Base-by-base conservation (phyloP, 2,888 invertebrate species). In the Ectemnius lituratus region DNA sequence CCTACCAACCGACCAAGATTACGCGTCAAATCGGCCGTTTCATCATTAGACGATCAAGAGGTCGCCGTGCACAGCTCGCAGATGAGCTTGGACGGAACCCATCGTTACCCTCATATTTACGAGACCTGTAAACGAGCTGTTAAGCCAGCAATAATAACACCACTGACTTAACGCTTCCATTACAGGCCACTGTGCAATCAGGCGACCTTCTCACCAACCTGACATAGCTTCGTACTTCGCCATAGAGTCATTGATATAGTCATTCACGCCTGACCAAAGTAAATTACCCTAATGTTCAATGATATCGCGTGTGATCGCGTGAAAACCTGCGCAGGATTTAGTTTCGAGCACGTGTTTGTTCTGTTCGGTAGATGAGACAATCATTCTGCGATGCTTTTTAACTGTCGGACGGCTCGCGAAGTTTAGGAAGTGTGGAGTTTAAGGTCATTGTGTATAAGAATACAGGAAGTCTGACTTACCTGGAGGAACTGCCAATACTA, bases 401-500 rank as follows among this genome's bases (percentile, higher is more conserved):
- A 11, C 37, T 37, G 37, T 37, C 37, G 37, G 8, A 11, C 37
- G 37, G 8, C 11, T 37, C 37, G 37, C 37, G 37, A 8, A 37
- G 37, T 37, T 37, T 37, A 37, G 8, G 37, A 37, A 37, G 37
- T 37, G 37, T 37, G 37, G 37, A 37, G 0, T 1, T 37, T 6
- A 11, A 11, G 37, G 37, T 37, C 3, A 37, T 1, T 8, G 37
- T 37, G 37, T 64, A 70, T 46, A 57, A 59, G 69, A 63, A 79
- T 81, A 67, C 74, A 65, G 76, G 79, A 60, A 70, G 75, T 75
- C 72, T 60, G 28, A 62, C 85, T 89, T 86, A 93, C 93, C 97
- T 97, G 83, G 96, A 95, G 85, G 97, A 97, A 91, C 97, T 97
- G 78, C 97, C 97, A 84, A 97, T 94, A 90, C 97, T 97, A 90